Evolutionary conservation across 2,888 invertebrate genomes (phyloP).

Genomic region (Scrobipalpa costella): DNA sequence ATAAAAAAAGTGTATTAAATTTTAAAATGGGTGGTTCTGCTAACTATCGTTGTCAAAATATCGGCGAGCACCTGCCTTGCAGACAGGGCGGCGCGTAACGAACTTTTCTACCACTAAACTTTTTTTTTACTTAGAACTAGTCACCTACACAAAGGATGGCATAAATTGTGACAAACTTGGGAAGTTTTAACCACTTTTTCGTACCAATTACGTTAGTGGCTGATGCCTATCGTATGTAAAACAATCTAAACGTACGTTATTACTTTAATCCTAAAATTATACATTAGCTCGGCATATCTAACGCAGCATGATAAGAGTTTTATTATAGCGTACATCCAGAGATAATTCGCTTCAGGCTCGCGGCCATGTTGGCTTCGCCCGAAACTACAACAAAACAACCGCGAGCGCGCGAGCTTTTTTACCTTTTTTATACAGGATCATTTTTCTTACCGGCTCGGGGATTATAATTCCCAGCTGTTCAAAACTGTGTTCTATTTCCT

Average conservation of each 20-base stretch:
- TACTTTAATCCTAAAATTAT: conserved; percentile 38
- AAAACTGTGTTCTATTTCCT: conserved; percentile 48
- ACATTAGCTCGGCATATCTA: conserved; percentile 42
- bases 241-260: conserved; percentile 12
- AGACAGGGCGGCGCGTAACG: conserved; percentile 73
- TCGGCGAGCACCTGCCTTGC: conserved; percentile 69
- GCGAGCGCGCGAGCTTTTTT: conserved; percentile 64
- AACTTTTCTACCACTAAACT: conserved; percentile 43
- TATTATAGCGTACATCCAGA: conserved; percentile 54
- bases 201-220: not conserved
- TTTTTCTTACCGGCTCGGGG: conserved; percentile 76
- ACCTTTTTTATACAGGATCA: conserved; percentile 79
- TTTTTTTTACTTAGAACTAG: conserved; percentile 17
- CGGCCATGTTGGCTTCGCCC: conserved; percentile 74
- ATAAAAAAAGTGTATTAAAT: conserved; percentile 64
- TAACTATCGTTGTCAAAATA: conserved; percentile 80
- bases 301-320: conserved; percentile 52
- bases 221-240: not conserved
- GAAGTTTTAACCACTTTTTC: not conserved
- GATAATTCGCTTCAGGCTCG: conserved; percentile 71
- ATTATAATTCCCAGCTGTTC: conserved; percentile 28
- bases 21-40: conserved; percentile 72
- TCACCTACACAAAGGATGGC: not conserved
- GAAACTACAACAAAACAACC: conserved; percentile 75
- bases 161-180: not conserved